phyloP scores from a whole-genome alignment of 2,888 invertebrate genomes.

The Cantharis flavilabris region DNA sequence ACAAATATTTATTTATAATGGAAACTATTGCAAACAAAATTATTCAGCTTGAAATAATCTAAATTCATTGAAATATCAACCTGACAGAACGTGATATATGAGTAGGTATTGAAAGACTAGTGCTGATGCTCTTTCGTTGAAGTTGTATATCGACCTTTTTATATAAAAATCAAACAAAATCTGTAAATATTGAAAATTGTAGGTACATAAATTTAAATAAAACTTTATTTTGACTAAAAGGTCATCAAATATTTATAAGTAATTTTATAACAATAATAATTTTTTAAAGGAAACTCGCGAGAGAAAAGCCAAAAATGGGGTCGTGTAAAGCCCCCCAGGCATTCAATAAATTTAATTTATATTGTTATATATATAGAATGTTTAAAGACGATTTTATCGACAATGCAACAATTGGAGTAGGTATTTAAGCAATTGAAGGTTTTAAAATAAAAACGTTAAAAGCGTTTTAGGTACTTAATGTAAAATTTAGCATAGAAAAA shows the following conservation, averaged over 20 bases:
- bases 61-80: conserved; percentile 48
- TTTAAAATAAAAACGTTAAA: neutral
- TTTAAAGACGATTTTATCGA: neutral
- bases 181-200: neutral
- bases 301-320: too few species aligned
- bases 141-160: neutral
- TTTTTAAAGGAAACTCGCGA: neutral
- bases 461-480: neutral
- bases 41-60: conserved; percentile 47
- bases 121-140: conserved; percentile 16
- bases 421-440: neutral
- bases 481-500: neutral
- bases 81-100: conserved; percentile 42
- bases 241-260: neutral
- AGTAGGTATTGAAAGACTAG: conserved; percentile 27
- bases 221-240: neutral
- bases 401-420: neutral
- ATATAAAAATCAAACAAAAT: neutral
- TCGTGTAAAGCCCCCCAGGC: too few species aligned
- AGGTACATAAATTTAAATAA: neutral
- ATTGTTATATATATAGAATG: too few species aligned
- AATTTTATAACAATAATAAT: neutral
- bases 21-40: conserved; percentile 30
- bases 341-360: too few species aligned
- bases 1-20: conserved; percentile 20